Conservation (phyloP, 2,888 invertebrate species). For the Perizoma affinitatum region DNA sequence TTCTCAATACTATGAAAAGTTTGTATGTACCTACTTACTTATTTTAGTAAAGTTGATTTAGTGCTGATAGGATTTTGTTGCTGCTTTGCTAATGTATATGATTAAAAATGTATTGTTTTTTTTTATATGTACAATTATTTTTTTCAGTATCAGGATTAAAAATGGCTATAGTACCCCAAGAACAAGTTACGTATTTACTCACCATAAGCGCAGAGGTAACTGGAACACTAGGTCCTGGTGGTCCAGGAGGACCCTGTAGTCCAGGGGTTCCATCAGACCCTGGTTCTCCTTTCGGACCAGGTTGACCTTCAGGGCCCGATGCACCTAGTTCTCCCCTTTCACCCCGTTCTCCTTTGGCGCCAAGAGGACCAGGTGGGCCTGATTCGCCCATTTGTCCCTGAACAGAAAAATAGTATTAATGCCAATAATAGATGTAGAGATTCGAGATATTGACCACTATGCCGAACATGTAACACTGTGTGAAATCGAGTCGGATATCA, state of each 20-base stretch:
- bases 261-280: constrained; percentile 89
- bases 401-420: too few species aligned
- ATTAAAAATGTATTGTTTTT: too few species aligned
- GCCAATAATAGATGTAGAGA: too few species aligned
- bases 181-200: constrained; percentile 33
- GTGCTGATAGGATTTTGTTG: too few species aligned
- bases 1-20: not conserved
- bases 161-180: not conserved
- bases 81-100: too few species aligned
- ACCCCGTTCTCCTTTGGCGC: constrained; percentile 87
- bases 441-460: too few species aligned
- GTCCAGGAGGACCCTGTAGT: constrained; percentile 87
- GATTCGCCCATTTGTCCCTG: constrained; percentile 88
- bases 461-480: too few species aligned
- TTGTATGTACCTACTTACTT: too few species aligned
- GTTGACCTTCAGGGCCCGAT: constrained; percentile 87
- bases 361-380: constrained; percentile 86
- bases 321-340: constrained; percentile 87
- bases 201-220: constrained; percentile 61
- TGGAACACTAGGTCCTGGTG: constrained; percentile 84
- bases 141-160: too few species aligned
- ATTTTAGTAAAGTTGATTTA: too few species aligned
- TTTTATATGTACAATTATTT: too few species aligned
- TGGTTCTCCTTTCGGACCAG: constrained; percentile 91
- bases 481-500: too few species aligned